Base-by-base conservation (phyloP, 2,113 vertebrate genomes). In the Tragelaphus imberbis region DNA sequence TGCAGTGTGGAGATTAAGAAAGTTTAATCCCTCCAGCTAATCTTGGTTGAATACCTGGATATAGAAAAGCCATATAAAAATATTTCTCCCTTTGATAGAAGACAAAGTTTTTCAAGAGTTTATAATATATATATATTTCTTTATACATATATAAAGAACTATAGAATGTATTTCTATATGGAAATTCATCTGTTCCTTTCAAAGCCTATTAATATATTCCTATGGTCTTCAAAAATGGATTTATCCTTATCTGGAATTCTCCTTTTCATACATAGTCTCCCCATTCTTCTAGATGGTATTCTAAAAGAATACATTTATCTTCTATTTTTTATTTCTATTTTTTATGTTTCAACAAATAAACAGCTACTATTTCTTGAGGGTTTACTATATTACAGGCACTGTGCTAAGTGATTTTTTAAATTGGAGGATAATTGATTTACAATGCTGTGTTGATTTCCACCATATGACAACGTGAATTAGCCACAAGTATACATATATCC, bases 321-420 rank as follows among this genome's bases (percentile, higher is more conserved):
- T 56, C 19, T 49, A 68, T 53, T 75, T 88, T 87, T 77, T 55
- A 58, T 58, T 89, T 93, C 49, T 49, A 10, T 51, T 28, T 68
- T 81, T 84, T 61, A 47, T 55, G 36, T 96, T 84, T 49, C 25
- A 84, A 94, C 81, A 96, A 84, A 84, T 68, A 82, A 91, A 88
- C 16, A 79, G 17, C 6, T 88, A 59, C 71, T 71, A 33, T 13
- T 90, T 59, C 27, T 56, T 61, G 10, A 95, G 13, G 47, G 21
- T 3, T 93, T 88, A 40, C 58, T 80, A 53, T 87, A 80, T 30
- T 81, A 28, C 23, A 81, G 53, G 47, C 15, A 63, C 10, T 87
- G 9, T 75, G 30, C 9, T 84, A 88, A 49, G 7, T 87, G 21
- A 16, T 95, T 77, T 77, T 77, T 44, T 77, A 6, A 77, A 15